Conservation (phyloP, 2,888 invertebrate species). For the Ypsolopha scabrella region DNA sequence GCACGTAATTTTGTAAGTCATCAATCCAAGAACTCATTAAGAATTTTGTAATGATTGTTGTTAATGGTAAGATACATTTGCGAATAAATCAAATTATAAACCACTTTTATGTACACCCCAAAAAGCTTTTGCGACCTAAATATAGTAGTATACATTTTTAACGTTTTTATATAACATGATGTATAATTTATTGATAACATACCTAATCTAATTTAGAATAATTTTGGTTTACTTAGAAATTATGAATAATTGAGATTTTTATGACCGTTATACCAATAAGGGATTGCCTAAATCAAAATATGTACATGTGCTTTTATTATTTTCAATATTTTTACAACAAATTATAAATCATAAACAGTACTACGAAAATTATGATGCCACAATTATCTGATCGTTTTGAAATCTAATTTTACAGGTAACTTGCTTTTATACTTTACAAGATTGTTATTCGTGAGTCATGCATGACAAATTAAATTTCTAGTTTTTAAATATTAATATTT, state of each 20-base stretch:
- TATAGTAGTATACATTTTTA: conserved; percentile 18
- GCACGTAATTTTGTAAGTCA: background rate
- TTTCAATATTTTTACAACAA: background rate
- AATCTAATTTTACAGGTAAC: no score
- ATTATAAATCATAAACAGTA: background rate
- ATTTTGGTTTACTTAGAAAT: conserved; percentile 22
- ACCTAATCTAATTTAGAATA: conserved; percentile 46
- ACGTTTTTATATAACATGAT: conserved; percentile 51
- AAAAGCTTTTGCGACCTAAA: conserved; percentile 1
- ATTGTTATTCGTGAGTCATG: background rate
- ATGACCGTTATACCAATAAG: background rate
- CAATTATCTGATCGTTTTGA: no score
- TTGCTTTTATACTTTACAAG: background rate
- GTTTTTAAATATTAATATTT: background rate
- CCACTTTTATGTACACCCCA: conserved; percentile 26
- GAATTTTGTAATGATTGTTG: background rate
- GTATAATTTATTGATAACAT: conserved; percentile 52
- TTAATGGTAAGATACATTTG: conserved; percentile 33
- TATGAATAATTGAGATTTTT: background rate
- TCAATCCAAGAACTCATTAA: background rate
- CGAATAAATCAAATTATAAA: conserved; percentile 62
- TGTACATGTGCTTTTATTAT: background rate
- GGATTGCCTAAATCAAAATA: background rate
- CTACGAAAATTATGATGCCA: background rate
- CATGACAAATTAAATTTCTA: no score